Evolutionary conservation across 2,797 vertebrate genomes (phyloP).

Genomic region (Onychomys torridus): DNA sequence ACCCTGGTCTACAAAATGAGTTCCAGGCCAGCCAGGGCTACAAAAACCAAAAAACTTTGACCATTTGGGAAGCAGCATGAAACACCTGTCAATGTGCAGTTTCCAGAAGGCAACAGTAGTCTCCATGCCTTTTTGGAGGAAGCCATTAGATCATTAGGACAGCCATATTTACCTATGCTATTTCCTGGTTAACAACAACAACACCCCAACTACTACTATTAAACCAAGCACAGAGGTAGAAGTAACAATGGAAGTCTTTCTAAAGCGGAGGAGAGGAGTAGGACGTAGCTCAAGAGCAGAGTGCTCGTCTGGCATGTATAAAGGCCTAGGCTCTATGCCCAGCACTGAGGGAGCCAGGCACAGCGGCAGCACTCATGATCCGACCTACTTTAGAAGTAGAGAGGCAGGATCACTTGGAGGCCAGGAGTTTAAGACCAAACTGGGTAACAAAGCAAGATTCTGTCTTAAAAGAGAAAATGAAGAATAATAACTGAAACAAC

Average conservation of each 20-base stretch:
- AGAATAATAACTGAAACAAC: constrained; percentile 22
- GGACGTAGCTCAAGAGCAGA: neutral
- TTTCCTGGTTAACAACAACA: constrained; percentile 32
- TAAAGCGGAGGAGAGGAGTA: neutral
- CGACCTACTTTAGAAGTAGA: neutral
- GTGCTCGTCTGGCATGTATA: neutral
- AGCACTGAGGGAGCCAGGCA: neutral
- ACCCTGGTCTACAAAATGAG: neutral
- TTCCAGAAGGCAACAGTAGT: neutral
- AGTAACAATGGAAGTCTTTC: neutral
- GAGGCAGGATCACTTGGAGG: neutral
- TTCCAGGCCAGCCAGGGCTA: neutral
- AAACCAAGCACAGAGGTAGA: neutral
- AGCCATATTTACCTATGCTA: neutral
- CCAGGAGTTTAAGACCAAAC: neutral
- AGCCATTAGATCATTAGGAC: neutral
- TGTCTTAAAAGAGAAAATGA: neutral
- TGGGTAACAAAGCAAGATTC: neutral
- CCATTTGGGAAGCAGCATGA: neutral
- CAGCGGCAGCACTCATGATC: neutral
- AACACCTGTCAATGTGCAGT: neutral
- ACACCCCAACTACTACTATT: neutral
- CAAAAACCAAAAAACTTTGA: neutral
- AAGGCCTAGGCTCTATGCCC: neutral
- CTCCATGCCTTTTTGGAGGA: neutral